These are phyloP conservation scores for Pongo abelii DNA, from an alignment of 2,113 vertebrate species.

Conservation along the genomic window DNA sequence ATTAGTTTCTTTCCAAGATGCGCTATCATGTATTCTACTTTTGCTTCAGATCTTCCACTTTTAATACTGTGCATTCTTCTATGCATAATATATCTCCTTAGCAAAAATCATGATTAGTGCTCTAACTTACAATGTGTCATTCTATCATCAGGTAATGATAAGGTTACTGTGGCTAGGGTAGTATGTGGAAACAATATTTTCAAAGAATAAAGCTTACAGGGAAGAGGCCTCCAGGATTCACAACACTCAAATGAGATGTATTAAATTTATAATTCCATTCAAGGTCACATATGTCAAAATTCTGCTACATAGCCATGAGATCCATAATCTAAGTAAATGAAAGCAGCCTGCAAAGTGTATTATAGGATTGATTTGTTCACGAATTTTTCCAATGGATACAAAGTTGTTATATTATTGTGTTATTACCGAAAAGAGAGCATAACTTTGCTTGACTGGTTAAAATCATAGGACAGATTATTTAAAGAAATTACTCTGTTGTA, in stretches of 20 bases:
- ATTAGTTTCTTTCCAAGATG: slow-evolving; percentile 35
- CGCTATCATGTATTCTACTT: slow-evolving; percentile 11
- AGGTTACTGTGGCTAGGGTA: slow-evolving; percentile 64
- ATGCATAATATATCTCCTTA: slow-evolving; percentile 36
- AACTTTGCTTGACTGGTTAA: neutral
- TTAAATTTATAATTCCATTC: neutral
- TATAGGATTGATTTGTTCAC: neutral
- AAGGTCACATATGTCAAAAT: neutral
- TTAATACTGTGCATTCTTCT: slow-evolving; percentile 38
- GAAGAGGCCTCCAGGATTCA: neutral
- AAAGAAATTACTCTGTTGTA: neutral
- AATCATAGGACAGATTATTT: neutral
- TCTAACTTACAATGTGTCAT: slow-evolving; percentile 48
- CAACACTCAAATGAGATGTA: neutral
- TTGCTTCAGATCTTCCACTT: slow-evolving; percentile 43
- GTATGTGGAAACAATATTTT: slow-evolving; percentile 59
- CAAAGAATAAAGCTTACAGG: slow-evolving; percentile 50
- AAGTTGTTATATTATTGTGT: neutral
- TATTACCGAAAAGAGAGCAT: neutral
- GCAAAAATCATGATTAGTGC: slow-evolving; percentile 27
- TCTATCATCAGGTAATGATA: slow-evolving; percentile 52
- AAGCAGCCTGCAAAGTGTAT: neutral
- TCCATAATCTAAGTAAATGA: neutral
- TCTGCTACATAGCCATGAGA: neutral
- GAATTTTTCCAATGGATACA: slow-evolving; percentile 19